These are phyloP conservation scores for Rhamnusium bicolor DNA, from an alignment of 2,888 invertebrate species.

Conservation along the genomic window DNA sequence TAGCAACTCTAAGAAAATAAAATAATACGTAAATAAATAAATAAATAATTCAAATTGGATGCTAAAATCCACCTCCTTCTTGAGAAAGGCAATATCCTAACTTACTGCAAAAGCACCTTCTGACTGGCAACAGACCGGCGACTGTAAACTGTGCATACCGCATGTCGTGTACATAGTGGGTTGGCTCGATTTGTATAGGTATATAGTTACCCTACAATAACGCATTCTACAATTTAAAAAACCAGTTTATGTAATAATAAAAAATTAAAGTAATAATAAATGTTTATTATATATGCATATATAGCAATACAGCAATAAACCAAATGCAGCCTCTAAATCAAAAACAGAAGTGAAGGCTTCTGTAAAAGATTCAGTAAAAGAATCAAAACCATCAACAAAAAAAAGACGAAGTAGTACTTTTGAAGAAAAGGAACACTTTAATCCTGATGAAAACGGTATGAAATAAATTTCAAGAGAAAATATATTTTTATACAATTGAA, in stretches of 20 bases:
- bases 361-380: constrained; percentile 39
- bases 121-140: no score
- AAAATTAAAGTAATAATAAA: background rate
- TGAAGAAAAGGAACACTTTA: background rate
- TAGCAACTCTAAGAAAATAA: no score
- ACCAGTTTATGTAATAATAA: background rate
- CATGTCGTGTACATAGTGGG: no score
- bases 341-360: constrained; percentile 22
- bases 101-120: no score
- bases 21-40: no score
- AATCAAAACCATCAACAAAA: constrained; percentile 32
- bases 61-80: no score
- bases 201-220: no score
- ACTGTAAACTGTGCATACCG: no score
- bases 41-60: no score
- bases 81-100: no score
- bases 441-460: background rate
- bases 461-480: background rate
- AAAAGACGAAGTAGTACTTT: constrained; percentile 3
- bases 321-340: background rate
- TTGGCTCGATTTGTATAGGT: no score
- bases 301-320: constrained; percentile 9
- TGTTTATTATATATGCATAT: background rate
- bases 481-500: background rate
- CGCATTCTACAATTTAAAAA: no score